Conservation (phyloP, 2,113 vertebrate species). For the Dromaius novaehollandiae region DNA sequence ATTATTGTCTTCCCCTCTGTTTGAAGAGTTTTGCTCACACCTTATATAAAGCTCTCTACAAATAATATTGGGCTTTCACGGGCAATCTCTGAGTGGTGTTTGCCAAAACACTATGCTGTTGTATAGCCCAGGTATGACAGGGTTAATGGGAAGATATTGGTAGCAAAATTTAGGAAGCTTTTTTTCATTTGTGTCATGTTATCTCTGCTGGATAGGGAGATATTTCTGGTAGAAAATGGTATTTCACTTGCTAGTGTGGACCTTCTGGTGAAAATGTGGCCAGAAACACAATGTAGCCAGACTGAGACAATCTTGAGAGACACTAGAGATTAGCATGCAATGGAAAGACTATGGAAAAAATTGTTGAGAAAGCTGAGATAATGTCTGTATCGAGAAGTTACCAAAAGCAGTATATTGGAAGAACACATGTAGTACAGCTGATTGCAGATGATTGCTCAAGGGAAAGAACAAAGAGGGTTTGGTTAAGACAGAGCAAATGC, state of each 20-base stretch:
- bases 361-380: neutral
- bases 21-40: neutral
- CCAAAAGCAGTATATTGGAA: neutral
- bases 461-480: neutral
- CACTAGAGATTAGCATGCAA: neutral
- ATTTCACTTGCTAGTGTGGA: neutral
- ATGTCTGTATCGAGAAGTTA: neutral
- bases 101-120: neutral
- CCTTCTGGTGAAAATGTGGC: neutral
- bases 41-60: neutral
- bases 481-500: neutral
- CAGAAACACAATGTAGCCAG: neutral
- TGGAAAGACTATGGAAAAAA: neutral
- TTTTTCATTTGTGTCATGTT: neutral
- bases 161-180: neutral
- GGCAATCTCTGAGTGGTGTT: neutral
- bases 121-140: neutral
- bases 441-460: neutral
- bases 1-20: neutral
- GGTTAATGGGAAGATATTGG: neutral
- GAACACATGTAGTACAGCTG: neutral
- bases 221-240: neutral
- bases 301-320: neutral
- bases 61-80: neutral
- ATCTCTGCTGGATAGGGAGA: neutral